Conservation (phyloP, 2,888 invertebrate species). For the Molorchus minor region DNA sequence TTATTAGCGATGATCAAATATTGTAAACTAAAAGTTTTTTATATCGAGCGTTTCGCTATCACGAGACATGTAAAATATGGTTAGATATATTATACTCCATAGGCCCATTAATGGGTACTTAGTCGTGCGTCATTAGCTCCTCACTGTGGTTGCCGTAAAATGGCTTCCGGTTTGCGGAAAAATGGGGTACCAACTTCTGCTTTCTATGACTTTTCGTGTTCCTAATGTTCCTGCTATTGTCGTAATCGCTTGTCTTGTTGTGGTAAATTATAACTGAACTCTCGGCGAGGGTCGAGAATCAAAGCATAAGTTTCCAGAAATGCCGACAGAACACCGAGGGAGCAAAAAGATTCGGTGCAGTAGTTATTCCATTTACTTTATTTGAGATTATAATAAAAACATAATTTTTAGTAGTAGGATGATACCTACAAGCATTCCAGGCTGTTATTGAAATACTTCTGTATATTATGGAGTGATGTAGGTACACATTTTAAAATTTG, state of each 20-base stretch:
- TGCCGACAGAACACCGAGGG: too few species aligned
- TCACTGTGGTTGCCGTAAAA: constrained; percentile 46
- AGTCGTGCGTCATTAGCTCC: constrained; percentile 50
- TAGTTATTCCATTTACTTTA: too few species aligned
- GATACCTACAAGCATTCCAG: too few species aligned
- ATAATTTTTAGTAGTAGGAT: too few species aligned
- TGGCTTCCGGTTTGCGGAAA: constrained; percentile 54
- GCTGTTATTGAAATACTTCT: too few species aligned
- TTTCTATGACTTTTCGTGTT: constrained; percentile 59
- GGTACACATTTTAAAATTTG: too few species aligned
- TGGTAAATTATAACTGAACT: constrained; percentile 54
- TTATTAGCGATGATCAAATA: background rate
- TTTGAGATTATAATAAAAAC: too few species aligned
- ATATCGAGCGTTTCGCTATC: background rate
- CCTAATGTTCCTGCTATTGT: constrained; percentile 55
- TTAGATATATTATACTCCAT: constrained; percentile 29
- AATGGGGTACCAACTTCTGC: constrained; percentile 55
- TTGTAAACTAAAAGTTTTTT: background rate
- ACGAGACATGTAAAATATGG: constrained; percentile 29
- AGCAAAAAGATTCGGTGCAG: too few species aligned
- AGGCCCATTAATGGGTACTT: constrained; percentile 39
- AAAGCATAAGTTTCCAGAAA: background rate
- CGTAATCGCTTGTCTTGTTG: constrained; percentile 57
- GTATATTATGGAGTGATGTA: too few species aligned
- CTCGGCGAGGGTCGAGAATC: constrained; percentile 25